A percentile compares a stretch with the other conserved stretches of the same genome.
Conservation (phyloP, 2,888 invertebrate genomes). For the Volucella inflata region DNA sequence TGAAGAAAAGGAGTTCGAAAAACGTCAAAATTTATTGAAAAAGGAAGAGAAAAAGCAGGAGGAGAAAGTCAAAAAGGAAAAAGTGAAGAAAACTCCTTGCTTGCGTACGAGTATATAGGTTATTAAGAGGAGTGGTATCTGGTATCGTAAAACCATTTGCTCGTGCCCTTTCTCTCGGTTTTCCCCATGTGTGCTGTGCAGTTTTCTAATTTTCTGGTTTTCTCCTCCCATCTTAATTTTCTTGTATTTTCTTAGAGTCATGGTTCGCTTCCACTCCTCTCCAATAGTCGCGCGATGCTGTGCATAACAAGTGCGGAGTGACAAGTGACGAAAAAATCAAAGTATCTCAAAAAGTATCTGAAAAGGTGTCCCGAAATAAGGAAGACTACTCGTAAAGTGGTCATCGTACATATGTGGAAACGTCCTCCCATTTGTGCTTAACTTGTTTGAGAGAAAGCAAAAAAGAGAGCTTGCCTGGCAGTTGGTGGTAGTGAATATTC, state of each 20-base stretch:
- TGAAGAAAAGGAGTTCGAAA: neutral
- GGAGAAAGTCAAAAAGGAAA: conserved; percentile 34
- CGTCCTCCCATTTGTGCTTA: conserved; percentile 19
- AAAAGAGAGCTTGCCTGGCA: neutral
- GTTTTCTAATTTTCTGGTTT: neutral
- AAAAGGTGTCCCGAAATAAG: conserved; percentile 18
- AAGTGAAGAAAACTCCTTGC: conserved; percentile 31
- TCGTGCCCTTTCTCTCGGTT: conserved; percentile 58
- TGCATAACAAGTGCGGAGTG: conserved; percentile 12
- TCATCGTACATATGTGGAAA: conserved; percentile 17
- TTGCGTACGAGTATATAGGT: conserved; percentile 64
- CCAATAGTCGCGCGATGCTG: conserved; percentile 2
- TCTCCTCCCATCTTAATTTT: conserved; percentile 25
- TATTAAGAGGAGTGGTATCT: conserved; percentile 54
- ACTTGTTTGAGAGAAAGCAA: conserved; percentile 4
- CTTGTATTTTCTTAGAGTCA: conserved; percentile 25
- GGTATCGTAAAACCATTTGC: conserved; percentile 60
- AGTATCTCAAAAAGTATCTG: conserved; percentile 42
- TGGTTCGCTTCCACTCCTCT: conserved; percentile 13
- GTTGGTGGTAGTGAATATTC: conserved; percentile 48
- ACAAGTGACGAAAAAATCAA: conserved; percentile 45
- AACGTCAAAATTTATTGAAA: neutral
- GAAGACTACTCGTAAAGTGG: conserved; percentile 12
- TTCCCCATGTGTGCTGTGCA: conserved; percentile 46
- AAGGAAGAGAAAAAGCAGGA: conserved; percentile 10